Percentiles rank a stretch among this genome's conserved stretches.
Conservation (phyloP, 2,113 vertebrate species). For the Otolemur garnettii region DNA sequence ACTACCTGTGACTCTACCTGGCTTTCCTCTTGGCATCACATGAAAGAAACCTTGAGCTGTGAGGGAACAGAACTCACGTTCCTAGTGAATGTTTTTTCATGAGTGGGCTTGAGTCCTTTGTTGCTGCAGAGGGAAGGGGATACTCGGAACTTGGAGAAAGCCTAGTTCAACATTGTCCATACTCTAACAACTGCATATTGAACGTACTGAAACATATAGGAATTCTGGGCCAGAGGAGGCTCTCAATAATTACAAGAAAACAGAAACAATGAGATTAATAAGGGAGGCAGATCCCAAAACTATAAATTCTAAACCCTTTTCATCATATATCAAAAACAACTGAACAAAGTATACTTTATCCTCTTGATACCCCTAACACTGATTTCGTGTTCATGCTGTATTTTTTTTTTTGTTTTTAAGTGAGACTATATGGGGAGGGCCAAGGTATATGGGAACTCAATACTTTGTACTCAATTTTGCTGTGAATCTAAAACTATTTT, state of each 20-base stretch:
- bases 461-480: conserved; percentile 16
- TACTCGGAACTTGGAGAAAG: neutral
- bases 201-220: neutral
- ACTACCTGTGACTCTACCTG: neutral
- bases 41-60: neutral
- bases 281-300: neutral
- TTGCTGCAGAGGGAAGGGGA: neutral
- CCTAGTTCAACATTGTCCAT: neutral
- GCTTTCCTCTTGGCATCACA: neutral
- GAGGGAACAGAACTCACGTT: neutral
- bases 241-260: conserved; percentile 24
- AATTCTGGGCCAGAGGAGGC: neutral
- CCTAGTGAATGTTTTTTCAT: neutral
- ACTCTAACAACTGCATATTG: neutral
- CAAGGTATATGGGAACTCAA: neutral
- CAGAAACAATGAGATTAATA: neutral
- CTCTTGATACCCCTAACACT: neutral
- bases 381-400: neutral
- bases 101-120: neutral
- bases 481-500: conserved; percentile 43
- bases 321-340: conserved; percentile 27
- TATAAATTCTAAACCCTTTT: conserved; percentile 40
- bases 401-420: neutral
- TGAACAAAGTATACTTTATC: neutral
- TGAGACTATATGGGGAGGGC: neutral